These are phyloP conservation scores for Micrasema longulum DNA, from an alignment of 1,140 invertebrate genomes.

Conservation along the genomic window DNA sequence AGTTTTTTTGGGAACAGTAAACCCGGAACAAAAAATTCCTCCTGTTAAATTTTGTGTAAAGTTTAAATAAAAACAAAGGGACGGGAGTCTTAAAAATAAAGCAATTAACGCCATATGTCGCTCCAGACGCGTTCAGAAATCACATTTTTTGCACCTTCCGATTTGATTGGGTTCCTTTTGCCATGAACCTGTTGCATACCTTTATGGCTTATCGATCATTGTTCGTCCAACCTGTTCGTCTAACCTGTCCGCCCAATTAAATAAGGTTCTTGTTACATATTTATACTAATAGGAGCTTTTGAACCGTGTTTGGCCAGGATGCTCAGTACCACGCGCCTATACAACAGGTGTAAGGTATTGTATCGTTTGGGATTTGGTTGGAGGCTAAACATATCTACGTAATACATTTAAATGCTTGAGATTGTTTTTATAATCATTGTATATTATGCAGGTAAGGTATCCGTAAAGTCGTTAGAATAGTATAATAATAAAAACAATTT, in stretches of 20 bases:
- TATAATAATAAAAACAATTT: too few relatives aligned
- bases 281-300: too few relatives aligned
- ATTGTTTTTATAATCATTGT: too few relatives aligned
- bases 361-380: conserved; percentile 6
- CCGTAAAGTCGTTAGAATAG: too few relatives aligned
- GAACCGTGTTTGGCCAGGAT: not conserved
- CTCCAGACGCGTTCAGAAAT: conserved; percentile 45
- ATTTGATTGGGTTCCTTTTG: conserved; percentile 28
- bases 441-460: too few relatives aligned
- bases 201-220: not conserved
- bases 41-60: too few relatives aligned
- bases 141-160: conserved; percentile 36
- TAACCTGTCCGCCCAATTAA: too few relatives aligned
- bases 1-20: too few relatives aligned
- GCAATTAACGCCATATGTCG: conserved; percentile 53
- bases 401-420: too few relatives aligned
- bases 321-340: conserved; percentile 15
- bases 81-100: conserved; percentile 46
- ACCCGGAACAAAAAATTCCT: too few relatives aligned
- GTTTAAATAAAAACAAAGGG: conserved; percentile 23
- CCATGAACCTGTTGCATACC: conserved; percentile 28
- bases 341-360: conserved; percentile 11
- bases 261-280: not conserved
- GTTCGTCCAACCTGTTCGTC: not conserved
- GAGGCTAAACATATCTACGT: too few relatives aligned